Conservation (phyloP, 2,797 vertebrate species). For the Falco concolor region DNA sequence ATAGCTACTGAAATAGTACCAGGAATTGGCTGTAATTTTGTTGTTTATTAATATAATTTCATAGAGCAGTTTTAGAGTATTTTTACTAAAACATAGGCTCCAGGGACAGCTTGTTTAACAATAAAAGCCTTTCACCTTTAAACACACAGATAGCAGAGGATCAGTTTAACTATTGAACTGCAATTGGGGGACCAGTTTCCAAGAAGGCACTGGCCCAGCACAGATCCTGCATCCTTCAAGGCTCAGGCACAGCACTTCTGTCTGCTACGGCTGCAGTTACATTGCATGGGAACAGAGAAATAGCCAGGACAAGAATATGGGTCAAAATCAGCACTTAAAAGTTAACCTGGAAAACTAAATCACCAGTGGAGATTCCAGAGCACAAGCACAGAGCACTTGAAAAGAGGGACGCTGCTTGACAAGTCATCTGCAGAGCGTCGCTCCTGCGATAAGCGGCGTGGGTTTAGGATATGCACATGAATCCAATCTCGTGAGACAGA, state of each 20-base stretch:
- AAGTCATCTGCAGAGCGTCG: background rate
- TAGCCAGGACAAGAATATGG: background rate
- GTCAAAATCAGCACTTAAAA: conserved; percentile 51
- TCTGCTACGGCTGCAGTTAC: background rate
- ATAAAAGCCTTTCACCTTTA: conserved; percentile 18
- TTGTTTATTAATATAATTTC: conserved; percentile 48
- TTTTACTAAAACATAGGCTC: background rate
- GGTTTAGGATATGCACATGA: background rate
- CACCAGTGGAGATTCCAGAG: background rate
- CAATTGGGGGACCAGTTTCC: background rate
- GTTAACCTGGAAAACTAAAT: background rate
- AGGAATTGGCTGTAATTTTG: conserved; percentile 35
- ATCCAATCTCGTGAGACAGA: background rate
- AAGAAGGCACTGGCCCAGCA: background rate
- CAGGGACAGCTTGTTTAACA: conserved; percentile 27
- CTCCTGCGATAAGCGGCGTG: fast-evolving
- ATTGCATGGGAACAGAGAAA: background rate
- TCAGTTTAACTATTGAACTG: conserved; percentile 11
- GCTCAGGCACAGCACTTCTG: background rate
- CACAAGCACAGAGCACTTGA: background rate
- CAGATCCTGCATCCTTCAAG: background rate
- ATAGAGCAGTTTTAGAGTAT: conserved; percentile 1
- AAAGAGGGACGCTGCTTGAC: background rate
- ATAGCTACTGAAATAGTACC: conserved; percentile 35
- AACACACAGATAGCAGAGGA: background rate